phyloP scores from a whole-genome alignment of 2,797 vertebrate genomes.

The Tragopan temminckii region DNA sequence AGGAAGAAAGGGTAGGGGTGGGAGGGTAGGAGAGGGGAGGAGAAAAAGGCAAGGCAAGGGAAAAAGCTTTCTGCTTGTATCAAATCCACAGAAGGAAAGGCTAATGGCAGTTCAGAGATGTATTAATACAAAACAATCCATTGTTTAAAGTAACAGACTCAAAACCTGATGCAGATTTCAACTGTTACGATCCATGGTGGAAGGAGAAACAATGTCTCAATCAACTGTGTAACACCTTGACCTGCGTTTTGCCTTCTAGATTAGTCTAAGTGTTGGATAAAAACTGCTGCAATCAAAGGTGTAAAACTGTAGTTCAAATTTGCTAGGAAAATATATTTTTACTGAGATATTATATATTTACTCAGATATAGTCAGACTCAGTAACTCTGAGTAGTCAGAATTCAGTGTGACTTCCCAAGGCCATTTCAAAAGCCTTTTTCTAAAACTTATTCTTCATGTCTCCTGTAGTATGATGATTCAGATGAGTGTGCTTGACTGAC shows the following conservation, averaged over 20 bases:
- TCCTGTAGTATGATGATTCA: background rate
- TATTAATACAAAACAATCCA: background rate
- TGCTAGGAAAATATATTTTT: background rate
- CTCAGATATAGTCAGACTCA: background rate
- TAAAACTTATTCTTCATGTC: background rate
- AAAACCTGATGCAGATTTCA: background rate
- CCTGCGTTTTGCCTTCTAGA: background rate
- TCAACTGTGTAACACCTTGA: background rate
- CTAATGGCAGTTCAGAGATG: background rate
- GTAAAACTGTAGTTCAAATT: background rate
- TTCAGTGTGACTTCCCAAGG: background rate
- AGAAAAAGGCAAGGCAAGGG: background rate
- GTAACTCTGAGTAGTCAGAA: background rate
- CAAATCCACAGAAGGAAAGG: background rate
- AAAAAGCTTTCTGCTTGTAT: background rate
- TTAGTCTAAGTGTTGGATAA: background rate
- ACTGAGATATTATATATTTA: background rate
- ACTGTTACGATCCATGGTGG: background rate
- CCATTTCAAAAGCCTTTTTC: background rate
- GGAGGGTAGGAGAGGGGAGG: no score
- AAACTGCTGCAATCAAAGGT: background rate
- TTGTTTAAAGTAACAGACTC: background rate
- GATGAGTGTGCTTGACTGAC: background rate
- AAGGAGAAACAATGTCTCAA: background rate
- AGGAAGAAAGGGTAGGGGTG: no score